These are phyloP conservation scores for Archips crataeganus DNA, from an alignment of 2,888 invertebrate genomes.

Conservation along the genomic window DNA sequence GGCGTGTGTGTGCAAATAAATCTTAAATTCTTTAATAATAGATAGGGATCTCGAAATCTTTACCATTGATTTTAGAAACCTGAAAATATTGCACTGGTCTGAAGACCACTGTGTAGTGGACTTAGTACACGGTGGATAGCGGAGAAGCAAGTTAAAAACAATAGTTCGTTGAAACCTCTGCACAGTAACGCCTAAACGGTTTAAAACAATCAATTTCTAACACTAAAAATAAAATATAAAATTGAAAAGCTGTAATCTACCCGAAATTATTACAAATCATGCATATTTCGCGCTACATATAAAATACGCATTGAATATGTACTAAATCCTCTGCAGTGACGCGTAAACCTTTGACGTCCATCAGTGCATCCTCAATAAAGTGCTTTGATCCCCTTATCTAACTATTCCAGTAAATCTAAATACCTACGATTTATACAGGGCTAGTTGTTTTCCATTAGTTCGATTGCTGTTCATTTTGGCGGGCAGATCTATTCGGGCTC, in stretches of 20 bases:
- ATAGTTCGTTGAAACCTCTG: too few relatives aligned
- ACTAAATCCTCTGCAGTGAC: background rate
- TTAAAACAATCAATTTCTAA: too few relatives aligned
- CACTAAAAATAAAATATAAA: too few relatives aligned
- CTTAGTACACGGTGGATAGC: too few relatives aligned
- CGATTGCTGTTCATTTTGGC: background rate
- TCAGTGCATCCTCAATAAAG: constrained; percentile 17
- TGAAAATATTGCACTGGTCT: too few relatives aligned
- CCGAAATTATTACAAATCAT: background rate
- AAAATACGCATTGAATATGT: background rate
- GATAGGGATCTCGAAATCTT: too few relatives aligned
- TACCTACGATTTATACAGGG: constrained; percentile 7
- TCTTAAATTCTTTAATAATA: too few relatives aligned
- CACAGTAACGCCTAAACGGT: too few relatives aligned
- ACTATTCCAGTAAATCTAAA: background rate
- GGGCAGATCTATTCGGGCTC: background rate
- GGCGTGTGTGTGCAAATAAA: too few relatives aligned
- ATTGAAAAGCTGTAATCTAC: background rate
- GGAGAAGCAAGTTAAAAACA: too few relatives aligned
- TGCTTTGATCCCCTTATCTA: constrained; percentile 15
- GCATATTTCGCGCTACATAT: background rate
- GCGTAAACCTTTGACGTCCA: background rate
- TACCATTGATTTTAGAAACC: too few relatives aligned
- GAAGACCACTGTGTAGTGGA: too few relatives aligned
- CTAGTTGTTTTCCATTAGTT: constrained; percentile 11